These are phyloP conservation scores for Centropyge bicolor DNA, from an alignment of 2,797 vertebrate genomes.

Conservation along the genomic window DNA sequence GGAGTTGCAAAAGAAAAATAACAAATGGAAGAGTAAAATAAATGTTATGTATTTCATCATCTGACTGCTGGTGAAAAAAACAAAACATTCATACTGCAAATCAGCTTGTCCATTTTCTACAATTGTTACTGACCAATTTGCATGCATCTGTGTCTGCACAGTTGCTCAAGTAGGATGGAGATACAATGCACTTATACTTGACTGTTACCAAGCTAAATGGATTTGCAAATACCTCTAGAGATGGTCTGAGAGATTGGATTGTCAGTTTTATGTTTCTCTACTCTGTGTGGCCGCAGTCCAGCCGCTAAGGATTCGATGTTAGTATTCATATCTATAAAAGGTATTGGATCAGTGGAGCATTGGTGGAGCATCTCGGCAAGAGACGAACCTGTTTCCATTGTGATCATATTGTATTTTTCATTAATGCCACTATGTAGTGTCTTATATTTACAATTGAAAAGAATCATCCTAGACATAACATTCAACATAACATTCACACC, in stretches of 20 bases:
- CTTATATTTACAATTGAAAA: conserved; percentile 1
- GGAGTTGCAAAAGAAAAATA: background rate
- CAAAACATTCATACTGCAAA: background rate
- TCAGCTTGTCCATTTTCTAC: background rate
- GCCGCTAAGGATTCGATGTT: background rate
- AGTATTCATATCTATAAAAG: conserved; percentile 1
- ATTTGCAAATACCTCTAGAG: background rate
- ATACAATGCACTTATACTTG: background rate
- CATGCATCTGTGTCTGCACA: background rate
- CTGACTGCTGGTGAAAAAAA: background rate
- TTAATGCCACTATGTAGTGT: background rate
- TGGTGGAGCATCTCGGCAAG: background rate
- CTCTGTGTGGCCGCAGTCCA: conserved; percentile 17
- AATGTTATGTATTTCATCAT: background rate
- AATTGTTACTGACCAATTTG: background rate
- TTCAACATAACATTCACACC: conserved; percentile 26
- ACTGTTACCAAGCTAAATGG: conserved; percentile 1
- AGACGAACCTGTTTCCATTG: background rate
- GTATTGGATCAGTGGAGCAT: background rate
- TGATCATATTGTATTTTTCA: conserved; percentile 11
- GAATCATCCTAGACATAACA: conserved; percentile 15
- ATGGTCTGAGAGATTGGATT: background rate
- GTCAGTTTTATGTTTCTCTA: conserved; percentile 14
- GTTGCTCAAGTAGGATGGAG: background rate
- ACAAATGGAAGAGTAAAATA: background rate